Evolutionary conservation across 2,113 vertebrate species (phyloP).

Genomic region (Vanacampus margaritifer): DNA sequence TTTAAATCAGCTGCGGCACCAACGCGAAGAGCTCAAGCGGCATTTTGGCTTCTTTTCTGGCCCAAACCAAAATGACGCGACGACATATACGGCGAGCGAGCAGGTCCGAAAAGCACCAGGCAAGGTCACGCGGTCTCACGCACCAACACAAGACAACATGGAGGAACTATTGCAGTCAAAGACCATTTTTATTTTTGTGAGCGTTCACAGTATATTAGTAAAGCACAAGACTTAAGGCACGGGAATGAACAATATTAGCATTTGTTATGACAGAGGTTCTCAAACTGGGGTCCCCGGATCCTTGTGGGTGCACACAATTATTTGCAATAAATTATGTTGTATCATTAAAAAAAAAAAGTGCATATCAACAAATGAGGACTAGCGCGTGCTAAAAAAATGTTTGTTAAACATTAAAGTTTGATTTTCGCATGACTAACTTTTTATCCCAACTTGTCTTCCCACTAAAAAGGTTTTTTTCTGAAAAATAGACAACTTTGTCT

Average conservation of each 20-base stretch:
- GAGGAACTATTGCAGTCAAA: conserved; percentile 17
- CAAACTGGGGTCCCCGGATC: too few species aligned
- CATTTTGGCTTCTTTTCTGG: conserved; percentile 19
- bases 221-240: conserved; percentile 47
- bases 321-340: too few species aligned
- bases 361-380: too few species aligned
- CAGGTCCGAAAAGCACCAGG: conserved; percentile 5
- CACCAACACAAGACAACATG: too few species aligned
- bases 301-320: too few species aligned
- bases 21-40: conserved; percentile 7
- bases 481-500: too few species aligned
- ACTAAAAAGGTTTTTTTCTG: too few species aligned
- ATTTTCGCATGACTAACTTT: too few species aligned
- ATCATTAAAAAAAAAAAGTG: too few species aligned
- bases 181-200: conserved; percentile 45
- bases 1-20: not conserved
- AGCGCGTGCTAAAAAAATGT: too few species aligned
- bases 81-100: conserved; percentile 50
- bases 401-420: too few species aligned
- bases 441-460: too few species aligned
- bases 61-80: conserved; percentile 19
- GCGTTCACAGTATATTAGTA: conserved; percentile 14
- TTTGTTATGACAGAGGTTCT: not conserved
- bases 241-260: conserved; percentile 6
- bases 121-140: conserved; percentile 31